Evolutionary conservation across 2,113 vertebrate species (phyloP).

Genomic region (Ceuthmochares aereus): DNA sequence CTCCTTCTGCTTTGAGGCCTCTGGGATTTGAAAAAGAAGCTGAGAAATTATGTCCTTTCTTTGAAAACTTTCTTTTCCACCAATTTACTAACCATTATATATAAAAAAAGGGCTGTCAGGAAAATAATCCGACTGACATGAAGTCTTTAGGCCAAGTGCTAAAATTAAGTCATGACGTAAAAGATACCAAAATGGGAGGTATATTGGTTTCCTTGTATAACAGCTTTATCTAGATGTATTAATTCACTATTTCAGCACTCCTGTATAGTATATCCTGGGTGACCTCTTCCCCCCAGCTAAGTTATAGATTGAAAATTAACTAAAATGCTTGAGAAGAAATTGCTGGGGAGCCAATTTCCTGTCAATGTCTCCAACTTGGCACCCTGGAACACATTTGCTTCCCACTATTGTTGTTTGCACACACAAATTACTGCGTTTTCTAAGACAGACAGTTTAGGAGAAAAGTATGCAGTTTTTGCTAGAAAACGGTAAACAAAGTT

Average conservation of each 20-base stretch:
- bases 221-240: not conserved
- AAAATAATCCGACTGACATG: not conserved
- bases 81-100: not conserved
- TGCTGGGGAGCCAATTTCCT: not conserved
- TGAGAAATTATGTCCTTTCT: not conserved
- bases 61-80: not conserved
- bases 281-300: not conserved
- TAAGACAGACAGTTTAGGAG: not conserved
- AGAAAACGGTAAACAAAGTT: not conserved
- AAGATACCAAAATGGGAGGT: not conserved
- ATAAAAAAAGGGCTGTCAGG: not conserved
- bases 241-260: not conserved
- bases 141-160: constrained; percentile 22
- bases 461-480: not conserved
- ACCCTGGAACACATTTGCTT: not conserved
- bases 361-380: not conserved
- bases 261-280: not conserved
- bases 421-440: not conserved
- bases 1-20: not conserved
- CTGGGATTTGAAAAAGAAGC: not conserved
- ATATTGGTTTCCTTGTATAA: not conserved
- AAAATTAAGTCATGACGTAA: constrained; percentile 16
- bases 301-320: not conserved
- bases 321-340: not conserved
- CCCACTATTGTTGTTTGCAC: not conserved